Conservation (phyloP, 2,797 vertebrate genomes). For the Oreortyx pictus region DNA sequence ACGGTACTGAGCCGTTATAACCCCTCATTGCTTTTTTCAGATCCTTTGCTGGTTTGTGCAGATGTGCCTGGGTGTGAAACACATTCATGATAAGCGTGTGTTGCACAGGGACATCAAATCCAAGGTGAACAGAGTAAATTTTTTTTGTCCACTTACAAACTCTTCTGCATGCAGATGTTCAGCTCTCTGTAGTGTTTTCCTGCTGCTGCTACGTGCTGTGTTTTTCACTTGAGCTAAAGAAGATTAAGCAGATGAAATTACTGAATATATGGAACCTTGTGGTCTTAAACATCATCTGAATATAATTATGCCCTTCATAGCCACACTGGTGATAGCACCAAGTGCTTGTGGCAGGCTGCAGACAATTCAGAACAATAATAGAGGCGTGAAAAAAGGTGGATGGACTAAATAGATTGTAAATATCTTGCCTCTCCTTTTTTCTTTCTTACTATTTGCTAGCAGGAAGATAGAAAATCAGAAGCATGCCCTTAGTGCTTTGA, state of each 20-base stretch:
- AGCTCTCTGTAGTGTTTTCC: neutral
- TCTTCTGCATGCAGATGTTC: neutral
- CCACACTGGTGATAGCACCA: neutral
- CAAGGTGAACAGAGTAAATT: constrained; percentile 82
- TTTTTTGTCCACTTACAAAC: neutral
- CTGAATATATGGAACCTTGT: neutral
- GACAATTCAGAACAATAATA: neutral
- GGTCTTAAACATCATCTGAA: neutral
- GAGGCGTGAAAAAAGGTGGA: neutral
- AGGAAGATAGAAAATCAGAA: neutral
- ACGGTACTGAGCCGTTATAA: neutral
- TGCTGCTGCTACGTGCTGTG: neutral
- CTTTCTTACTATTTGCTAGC: neutral
- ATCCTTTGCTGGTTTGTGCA: constrained; percentile 92
- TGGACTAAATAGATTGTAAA: neutral
- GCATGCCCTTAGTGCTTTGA: neutral
- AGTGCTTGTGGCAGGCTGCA: neutral
- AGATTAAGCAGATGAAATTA: neutral
- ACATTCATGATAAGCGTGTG: constrained; percentile 89
- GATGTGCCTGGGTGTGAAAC: constrained; percentile 88
- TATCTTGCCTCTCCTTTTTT: neutral
- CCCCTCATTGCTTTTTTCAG: constrained; percentile 72
- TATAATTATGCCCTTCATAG: neutral
- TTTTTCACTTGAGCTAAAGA: neutral
- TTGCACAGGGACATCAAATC: constrained; percentile 95